Evolutionary conservation across 2,797 vertebrate species (phyloP).

Genomic region (Podarcis lilfordi): DNA sequence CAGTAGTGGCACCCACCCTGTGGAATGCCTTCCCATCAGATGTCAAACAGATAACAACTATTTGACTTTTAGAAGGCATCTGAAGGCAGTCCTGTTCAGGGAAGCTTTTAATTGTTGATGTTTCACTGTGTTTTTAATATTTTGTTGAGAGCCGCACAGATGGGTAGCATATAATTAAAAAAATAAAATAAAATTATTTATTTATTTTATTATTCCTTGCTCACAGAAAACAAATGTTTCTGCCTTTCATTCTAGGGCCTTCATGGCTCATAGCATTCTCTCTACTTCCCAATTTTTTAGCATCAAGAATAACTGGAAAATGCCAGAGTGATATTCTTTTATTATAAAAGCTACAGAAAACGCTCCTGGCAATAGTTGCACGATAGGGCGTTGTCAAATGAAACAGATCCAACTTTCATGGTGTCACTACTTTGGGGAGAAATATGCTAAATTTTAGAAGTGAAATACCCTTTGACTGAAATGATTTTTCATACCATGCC

Average conservation of each 20-base stretch:
- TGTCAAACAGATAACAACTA: no score
- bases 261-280: not conserved
- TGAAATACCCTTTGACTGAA: slow-evolving; percentile 2
- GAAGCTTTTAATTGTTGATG: no score
- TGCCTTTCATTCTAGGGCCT: not conserved
- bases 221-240: not conserved
- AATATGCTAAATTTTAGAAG: slow-evolving; percentile 41
- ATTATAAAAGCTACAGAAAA: slow-evolving; percentile 5
- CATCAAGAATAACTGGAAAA: slow-evolving; percentile 10
- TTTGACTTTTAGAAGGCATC: no score
- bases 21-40: no score
- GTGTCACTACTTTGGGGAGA: not conserved
- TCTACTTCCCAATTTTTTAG: not conserved
- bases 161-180: no score
- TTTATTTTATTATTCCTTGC: not conserved
- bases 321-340: not conserved
- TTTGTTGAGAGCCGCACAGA: no score
- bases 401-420: slow-evolving; percentile 28
- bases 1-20: no score
- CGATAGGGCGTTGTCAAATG: slow-evolving; percentile 53
- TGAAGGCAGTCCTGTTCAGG: no score
- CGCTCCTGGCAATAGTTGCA: slow-evolving; percentile 34
- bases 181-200: no score
- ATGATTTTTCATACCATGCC: slow-evolving; percentile 38
- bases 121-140: no score